These are phyloP conservation scores for Melitaea athalia DNA, from an alignment of 2,888 invertebrate species.

Conservation along the genomic window DNA sequence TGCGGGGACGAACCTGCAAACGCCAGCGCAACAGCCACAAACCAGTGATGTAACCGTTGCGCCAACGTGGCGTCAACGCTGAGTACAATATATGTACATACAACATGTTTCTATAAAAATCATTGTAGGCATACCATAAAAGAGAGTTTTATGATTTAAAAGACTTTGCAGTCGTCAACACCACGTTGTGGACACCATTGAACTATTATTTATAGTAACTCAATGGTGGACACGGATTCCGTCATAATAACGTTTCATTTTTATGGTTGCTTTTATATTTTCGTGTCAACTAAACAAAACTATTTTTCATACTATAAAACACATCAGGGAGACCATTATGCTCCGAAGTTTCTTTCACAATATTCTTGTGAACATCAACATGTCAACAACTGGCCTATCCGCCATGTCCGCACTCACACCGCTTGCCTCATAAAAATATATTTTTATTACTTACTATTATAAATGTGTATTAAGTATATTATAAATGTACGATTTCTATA, in stretches of 20 bases:
- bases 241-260: conserved; percentile 30
- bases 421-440: conserved; percentile 62
- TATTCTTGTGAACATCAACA: conserved; percentile 62
- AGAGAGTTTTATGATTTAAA: neutral
- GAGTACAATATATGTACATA: too few species aligned
- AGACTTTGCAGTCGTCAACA: conserved; percentile 4
- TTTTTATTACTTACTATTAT: conserved; percentile 52
- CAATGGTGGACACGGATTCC: conserved; percentile 18
- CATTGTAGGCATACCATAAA: neutral
- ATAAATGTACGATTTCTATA: conserved; percentile 42
- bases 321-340: conserved; percentile 62
- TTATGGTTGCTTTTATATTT: conserved; percentile 32
- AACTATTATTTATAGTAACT: too few species aligned
- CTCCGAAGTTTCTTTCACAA: conserved; percentile 61
- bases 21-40: too few species aligned
- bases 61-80: too few species aligned
- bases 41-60: too few species aligned
- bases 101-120: neutral
- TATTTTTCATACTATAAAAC: conserved; percentile 68
- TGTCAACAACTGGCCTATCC: conserved; percentile 55
- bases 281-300: conserved; percentile 38
- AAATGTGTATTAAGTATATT: conserved; percentile 41
- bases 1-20: too few species aligned
- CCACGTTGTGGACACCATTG: conserved; percentile 11
- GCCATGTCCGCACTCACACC: conserved; percentile 47